A percentile compares a stretch with the other conserved stretches of the same genome.
phyloP scores from a whole-genome alignment of 2,797 vertebrate species.

The Leptatherina wallacei region DNA sequence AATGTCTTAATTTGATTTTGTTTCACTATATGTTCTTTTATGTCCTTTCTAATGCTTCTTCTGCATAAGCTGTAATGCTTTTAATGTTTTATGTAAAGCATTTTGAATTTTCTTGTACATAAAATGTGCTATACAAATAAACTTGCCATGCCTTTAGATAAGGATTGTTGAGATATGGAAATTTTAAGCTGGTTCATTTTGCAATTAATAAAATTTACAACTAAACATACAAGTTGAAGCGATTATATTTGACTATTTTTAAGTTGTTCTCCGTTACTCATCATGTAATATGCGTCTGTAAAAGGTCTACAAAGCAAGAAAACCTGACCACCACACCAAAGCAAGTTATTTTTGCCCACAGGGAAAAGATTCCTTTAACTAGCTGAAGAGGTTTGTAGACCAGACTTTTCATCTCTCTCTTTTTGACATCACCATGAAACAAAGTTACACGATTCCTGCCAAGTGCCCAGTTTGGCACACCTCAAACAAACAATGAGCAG shows the following conservation, averaged over 20 bases:
- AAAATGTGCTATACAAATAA: too few species aligned
- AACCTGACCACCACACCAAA: neutral
- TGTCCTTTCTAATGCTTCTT: too few species aligned
- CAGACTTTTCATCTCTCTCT: neutral
- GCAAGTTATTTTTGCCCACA: neutral
- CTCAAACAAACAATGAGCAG: neutral
- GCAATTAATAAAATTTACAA: slow-evolving; percentile 10
- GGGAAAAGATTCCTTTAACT: neutral
- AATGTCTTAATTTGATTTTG: too few species aligned
- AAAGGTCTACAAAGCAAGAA: neutral
- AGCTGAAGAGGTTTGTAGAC: neutral
- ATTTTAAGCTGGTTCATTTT: neutral
- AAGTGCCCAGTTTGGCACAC: neutral
- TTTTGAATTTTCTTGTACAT: too few species aligned
- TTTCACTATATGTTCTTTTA: too few species aligned
- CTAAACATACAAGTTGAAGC: neutral
- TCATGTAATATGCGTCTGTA: neutral
- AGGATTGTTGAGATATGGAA: too few species aligned
- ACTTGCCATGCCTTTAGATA: too few species aligned
- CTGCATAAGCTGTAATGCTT: too few species aligned
- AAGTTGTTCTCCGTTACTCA: neutral
- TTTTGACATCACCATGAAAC: slow-evolving; percentile 5
- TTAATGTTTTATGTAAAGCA: too few species aligned
- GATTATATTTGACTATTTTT: neutral
- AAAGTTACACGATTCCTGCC: neutral